These are phyloP conservation scores for Apteryx mantelli DNA, from an alignment of 2,113 vertebrate genomes.

Conservation along the genomic window DNA sequence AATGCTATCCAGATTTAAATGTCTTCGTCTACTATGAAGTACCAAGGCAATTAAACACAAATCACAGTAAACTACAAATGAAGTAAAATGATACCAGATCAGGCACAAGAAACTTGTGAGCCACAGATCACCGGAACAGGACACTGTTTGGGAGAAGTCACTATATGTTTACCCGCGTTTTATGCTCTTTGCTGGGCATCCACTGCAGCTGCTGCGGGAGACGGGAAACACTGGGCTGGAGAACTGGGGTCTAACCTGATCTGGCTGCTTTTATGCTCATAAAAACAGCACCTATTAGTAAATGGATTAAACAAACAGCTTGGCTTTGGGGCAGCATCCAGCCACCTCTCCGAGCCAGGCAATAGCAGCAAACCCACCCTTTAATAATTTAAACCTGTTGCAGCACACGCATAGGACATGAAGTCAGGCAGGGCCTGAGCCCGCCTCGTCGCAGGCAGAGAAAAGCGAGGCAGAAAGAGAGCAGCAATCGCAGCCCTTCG, in stretches of 20 bases:
- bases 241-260: neutral
- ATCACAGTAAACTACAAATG: neutral
- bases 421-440: neutral
- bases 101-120: neutral
- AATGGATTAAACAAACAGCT: neutral
- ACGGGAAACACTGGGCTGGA: neutral
- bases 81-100: neutral
- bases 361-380: neutral
- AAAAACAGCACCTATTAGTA: neutral
- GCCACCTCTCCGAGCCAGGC: neutral
- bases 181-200: neutral
- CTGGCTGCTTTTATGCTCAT: neutral
- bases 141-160: neutral
- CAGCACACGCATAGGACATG: neutral
- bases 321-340: neutral
- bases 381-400: neutral
- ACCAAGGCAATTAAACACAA: neutral
- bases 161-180: neutral
- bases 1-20: neutral
- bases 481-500: accelerated
- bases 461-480: neutral
- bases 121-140: neutral
- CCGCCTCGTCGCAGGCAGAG: neutral
- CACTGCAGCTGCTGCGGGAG: neutral
- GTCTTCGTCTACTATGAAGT: neutral